phyloP scores from a whole-genome alignment of 2,113 vertebrate genomes.

The Sorex araneus region DNA sequence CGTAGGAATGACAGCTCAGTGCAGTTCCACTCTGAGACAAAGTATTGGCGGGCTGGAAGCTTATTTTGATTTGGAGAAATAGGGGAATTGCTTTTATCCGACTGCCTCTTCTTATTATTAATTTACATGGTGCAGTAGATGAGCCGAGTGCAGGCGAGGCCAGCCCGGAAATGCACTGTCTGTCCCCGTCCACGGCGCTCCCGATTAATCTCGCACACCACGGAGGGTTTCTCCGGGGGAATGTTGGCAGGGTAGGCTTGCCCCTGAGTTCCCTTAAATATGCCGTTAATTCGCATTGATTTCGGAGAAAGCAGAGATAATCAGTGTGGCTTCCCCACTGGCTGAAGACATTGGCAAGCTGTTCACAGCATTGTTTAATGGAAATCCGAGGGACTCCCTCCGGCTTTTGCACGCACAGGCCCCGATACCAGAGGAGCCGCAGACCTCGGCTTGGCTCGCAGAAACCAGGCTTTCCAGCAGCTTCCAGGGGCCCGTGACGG shows the following conservation, averaged over 20 bases:
- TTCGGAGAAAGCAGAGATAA: slow-evolving; percentile 41
- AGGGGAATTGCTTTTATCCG: slow-evolving; percentile 66
- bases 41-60: slow-evolving; percentile 58
- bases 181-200: slow-evolving; percentile 38
- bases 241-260: slow-evolving; percentile 30
- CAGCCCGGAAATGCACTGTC: slow-evolving; percentile 37
- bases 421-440: not conserved
- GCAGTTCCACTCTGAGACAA: slow-evolving; percentile 58
- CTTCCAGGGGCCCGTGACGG: no score
- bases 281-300: slow-evolving; percentile 65
- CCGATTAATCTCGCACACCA: slow-evolving; percentile 46
- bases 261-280: slow-evolving; percentile 39
- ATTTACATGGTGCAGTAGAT: slow-evolving; percentile 77
- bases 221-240: slow-evolving; percentile 57
- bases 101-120: slow-evolving; percentile 62
- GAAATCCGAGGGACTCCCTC: not conserved
- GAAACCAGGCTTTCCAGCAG: not conserved
- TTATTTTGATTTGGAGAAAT: slow-evolving; percentile 78
- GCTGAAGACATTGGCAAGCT: not conserved
- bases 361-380: slow-evolving; percentile 4
- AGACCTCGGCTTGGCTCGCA: not conserved
- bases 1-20: slow-evolving; percentile 50
- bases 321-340: not conserved
- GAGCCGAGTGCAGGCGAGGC: slow-evolving; percentile 70
- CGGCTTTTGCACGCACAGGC: not conserved